A percentile compares a stretch with the other conserved stretches of the same genome.
phyloP scores from a whole-genome alignment of 2,113 vertebrate species.

The Antennarius striatus region DNA sequence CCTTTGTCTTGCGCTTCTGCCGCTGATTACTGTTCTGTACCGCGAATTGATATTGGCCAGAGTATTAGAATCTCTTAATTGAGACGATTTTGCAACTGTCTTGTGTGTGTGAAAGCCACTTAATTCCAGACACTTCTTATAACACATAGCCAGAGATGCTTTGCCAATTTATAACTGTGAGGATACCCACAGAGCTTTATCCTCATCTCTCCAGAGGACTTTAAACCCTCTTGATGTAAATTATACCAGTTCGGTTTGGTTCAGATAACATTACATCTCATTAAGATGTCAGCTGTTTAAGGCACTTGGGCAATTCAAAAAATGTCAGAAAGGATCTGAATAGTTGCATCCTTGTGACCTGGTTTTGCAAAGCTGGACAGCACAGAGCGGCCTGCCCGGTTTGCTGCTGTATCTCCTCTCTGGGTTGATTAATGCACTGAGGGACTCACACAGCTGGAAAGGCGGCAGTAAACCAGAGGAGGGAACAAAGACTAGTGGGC shows the following conservation, averaged over 20 bases:
- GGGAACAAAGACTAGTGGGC: slow-evolving; percentile 71
- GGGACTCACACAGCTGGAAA: slow-evolving; percentile 69
- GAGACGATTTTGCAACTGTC: slow-evolving; percentile 44
- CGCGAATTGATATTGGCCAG: slow-evolving; percentile 35
- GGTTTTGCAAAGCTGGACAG: slow-evolving; percentile 28
- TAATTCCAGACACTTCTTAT: slow-evolving; percentile 43
- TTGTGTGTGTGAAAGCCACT: slow-evolving; percentile 32
- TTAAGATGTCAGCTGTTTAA: slow-evolving; percentile 58
- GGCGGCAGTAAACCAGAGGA: slow-evolving; percentile 68
- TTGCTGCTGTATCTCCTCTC: slow-evolving; percentile 40
- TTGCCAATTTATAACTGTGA: slow-evolving; percentile 46
- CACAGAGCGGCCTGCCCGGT: slow-evolving; percentile 16
- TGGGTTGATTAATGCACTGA: slow-evolving; percentile 72
- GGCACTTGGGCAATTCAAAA: slow-evolving; percentile 9
- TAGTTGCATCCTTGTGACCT: slow-evolving; percentile 32
- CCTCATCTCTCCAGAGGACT: slow-evolving; percentile 48
- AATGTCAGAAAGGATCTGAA: slow-evolving; percentile 10
- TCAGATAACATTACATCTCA: slow-evolving; percentile 55
- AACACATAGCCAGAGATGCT: slow-evolving; percentile 40
- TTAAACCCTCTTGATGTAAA: slow-evolving; percentile 64
- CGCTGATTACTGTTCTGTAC: slow-evolving; percentile 29
- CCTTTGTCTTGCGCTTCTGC: slow-evolving; percentile 27
- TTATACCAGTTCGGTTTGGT: slow-evolving; percentile 57
- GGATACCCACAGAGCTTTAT: slow-evolving; percentile 53
- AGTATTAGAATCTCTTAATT: slow-evolving; percentile 44